These are phyloP conservation scores for Callipepla squamata DNA, from an alignment of 2,113 vertebrate genomes.

Conservation along the genomic window DNA sequence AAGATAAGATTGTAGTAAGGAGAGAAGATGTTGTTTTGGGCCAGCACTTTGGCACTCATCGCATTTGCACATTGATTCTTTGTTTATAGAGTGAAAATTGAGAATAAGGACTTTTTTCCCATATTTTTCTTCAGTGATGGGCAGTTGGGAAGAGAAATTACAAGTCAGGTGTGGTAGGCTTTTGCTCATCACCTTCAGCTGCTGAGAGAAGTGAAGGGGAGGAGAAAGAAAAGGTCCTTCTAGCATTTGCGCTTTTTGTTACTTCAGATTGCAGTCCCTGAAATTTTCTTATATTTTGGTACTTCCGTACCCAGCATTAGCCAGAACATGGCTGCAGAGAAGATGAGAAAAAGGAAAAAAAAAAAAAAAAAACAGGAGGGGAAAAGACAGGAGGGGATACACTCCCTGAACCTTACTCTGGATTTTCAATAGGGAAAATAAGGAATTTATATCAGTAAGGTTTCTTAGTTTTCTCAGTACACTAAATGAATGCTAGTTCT, in stretches of 20 bases:
- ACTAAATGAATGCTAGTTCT: neutral
- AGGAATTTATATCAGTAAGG: neutral
- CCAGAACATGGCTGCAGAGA: neutral
- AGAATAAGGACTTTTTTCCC: neutral
- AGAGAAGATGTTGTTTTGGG: neutral
- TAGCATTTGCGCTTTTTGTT: neutral
- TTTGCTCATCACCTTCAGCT: neutral
- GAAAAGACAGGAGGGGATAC: neutral
- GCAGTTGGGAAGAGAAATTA: neutral
- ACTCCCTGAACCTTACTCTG: neutral
- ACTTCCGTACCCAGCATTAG: neutral
- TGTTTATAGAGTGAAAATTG: neutral
- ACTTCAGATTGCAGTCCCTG: neutral
- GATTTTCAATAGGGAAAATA: neutral
- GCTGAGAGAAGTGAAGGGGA: neutral
- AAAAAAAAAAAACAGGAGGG: neutral
- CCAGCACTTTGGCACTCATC: neutral
- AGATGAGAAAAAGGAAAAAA: neutral
- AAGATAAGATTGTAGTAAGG: neutral
- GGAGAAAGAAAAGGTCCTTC: neutral
- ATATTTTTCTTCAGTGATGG: neutral
- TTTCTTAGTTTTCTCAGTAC: neutral
- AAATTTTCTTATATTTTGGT: neutral
- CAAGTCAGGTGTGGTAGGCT: neutral
- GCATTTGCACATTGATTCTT: neutral